These are phyloP conservation scores for Nothoprocta pentlandii DNA, from an alignment of 2,113 vertebrate species.

Conservation along the genomic window DNA sequence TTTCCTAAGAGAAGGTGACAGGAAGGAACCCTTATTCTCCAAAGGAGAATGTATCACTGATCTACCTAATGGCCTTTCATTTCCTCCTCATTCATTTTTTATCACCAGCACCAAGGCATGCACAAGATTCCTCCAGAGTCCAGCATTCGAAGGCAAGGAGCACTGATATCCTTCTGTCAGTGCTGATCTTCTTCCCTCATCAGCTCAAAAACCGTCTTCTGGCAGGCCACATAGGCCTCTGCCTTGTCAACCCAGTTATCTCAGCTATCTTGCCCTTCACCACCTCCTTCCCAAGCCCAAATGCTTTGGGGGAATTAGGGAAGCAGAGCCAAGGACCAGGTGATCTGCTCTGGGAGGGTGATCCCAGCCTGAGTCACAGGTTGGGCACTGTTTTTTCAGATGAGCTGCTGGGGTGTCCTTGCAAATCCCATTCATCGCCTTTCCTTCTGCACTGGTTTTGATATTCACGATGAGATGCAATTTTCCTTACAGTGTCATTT, in stretches of 20 bases:
- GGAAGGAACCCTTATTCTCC: background rate
- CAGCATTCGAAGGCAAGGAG: accelerated
- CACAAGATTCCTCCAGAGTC: background rate
- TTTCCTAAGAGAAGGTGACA: background rate
- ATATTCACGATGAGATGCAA: background rate
- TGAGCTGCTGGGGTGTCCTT: background rate
- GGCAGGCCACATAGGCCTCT: background rate
- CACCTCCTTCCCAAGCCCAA: background rate
- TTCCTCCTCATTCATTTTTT: background rate
- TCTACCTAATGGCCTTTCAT: background rate
- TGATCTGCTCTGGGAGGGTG: accelerated
- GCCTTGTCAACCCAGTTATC: background rate
- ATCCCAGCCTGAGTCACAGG: background rate
- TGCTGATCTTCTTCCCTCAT: background rate
- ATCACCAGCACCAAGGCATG: accelerated
- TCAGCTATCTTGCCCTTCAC: accelerated
- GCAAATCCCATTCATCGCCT: background rate
- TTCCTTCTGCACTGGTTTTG: background rate
- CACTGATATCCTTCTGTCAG: accelerated
- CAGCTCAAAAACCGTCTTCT: background rate
- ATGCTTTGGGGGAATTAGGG: background rate
- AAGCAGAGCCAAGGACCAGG: too few relatives aligned
- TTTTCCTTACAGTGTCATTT: background rate
- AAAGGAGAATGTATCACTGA: background rate
- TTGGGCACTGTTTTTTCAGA: background rate